These are phyloP conservation scores for Pyxicephalus adspersus DNA, from an alignment of 2,113 vertebrate species.

Conservation along the genomic window DNA sequence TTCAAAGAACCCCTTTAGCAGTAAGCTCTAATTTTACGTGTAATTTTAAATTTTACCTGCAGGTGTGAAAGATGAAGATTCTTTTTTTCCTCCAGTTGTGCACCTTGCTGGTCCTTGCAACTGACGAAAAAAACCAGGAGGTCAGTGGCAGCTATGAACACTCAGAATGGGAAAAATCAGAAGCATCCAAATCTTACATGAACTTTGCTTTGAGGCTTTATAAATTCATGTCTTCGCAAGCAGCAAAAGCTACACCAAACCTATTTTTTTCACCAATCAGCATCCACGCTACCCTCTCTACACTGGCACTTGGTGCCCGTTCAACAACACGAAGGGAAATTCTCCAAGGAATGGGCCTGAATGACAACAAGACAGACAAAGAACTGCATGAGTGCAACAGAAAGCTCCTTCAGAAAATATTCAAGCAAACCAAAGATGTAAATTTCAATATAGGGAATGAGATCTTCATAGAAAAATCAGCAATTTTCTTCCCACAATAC, in stretches of 20 bases:
- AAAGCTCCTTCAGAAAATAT: conserved; percentile 67
- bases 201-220: conserved; percentile 80
- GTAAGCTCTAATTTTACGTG: too few relatives aligned
- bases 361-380: conserved; percentile 41
- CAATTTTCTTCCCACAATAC: conserved; percentile 66
- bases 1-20: too few relatives aligned
- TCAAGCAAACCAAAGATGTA: conserved; percentile 60
- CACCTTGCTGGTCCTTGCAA: too few relatives aligned
- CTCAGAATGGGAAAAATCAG: neutral
- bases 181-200: conserved; percentile 57
- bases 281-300: conserved; percentile 67
- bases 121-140: neutral
- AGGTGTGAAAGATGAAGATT: too few relatives aligned
- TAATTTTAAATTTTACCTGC: too few relatives aligned
- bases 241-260: conserved; percentile 60
- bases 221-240: conserved; percentile 64
- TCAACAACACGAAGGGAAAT: conserved; percentile 67
- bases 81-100: too few relatives aligned
- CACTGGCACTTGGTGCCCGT: conserved; percentile 66
- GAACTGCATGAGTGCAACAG: conserved; percentile 67
- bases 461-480: conserved; percentile 61
- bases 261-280: conserved; percentile 76
- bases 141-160: neutral
- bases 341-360: conserved; percentile 71
- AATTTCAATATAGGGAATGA: conserved; percentile 67